These are phyloP conservation scores for Drosophila picticornis DNA, from an alignment of 2,888 invertebrate genomes.

Conservation along the genomic window DNA sequence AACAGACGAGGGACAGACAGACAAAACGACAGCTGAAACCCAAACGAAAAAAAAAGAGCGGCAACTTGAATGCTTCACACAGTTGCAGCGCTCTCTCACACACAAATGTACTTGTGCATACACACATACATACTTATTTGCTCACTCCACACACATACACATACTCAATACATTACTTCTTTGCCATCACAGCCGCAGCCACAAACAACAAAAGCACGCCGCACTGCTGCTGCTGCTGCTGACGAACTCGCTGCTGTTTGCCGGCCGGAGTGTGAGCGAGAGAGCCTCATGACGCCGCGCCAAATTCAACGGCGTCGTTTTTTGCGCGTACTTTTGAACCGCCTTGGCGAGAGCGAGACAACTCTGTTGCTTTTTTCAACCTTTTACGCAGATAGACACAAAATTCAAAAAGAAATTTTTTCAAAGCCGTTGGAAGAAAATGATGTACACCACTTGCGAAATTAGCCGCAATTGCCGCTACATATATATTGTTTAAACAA, in stretches of 20 bases:
- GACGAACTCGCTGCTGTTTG: slow-evolving; percentile 61
- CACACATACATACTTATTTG: slow-evolving; percentile 61
- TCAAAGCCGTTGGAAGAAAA: slow-evolving; percentile 68
- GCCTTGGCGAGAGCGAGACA: slow-evolving; percentile 66
- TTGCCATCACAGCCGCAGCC: slow-evolving; percentile 51
- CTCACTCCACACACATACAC: slow-evolving; percentile 56
- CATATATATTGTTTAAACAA: slow-evolving; percentile 53
- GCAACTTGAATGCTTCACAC: slow-evolving; percentile 70
- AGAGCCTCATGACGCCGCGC: slow-evolving; percentile 76
- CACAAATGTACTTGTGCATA: slow-evolving; percentile 25
- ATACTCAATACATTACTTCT: slow-evolving; percentile 57
- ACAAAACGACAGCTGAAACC: slow-evolving; percentile 65
- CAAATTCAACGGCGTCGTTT: slow-evolving; percentile 79
- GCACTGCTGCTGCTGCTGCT: slow-evolving; percentile 40
- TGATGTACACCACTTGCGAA: slow-evolving; percentile 63
- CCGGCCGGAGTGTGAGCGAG: slow-evolving; percentile 78
- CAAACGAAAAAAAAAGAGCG: slow-evolving; percentile 65
- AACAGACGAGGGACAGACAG: slow-evolving; percentile 56
- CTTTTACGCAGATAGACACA: slow-evolving; percentile 80
- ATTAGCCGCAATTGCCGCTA: slow-evolving; percentile 43
- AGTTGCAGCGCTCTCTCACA: slow-evolving; percentile 43
- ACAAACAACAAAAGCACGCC: slow-evolving; percentile 46
- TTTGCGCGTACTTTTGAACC: slow-evolving; percentile 67
- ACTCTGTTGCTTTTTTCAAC: slow-evolving; percentile 50
- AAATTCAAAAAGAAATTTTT: slow-evolving; percentile 77